These are phyloP conservation scores for Synergus umbraculus DNA, from an alignment of 2,888 invertebrate genomes.

Conservation along the genomic window DNA sequence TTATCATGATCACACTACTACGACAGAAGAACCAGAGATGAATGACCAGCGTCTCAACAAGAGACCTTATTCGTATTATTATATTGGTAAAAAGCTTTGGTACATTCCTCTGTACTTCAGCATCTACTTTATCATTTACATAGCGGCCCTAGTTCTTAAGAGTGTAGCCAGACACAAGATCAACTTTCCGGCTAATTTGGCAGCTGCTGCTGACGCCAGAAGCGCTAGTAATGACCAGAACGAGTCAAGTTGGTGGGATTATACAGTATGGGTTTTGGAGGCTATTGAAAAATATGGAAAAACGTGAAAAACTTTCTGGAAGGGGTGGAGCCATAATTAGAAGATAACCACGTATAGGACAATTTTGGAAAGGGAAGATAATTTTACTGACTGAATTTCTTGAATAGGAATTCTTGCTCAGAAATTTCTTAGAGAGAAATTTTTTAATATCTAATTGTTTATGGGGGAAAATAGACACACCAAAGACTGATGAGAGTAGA, in stretches of 20 bases:
- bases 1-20: conserved; percentile 73
- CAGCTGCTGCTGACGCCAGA: conserved; percentile 60
- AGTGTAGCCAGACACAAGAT: conserved; percentile 87
- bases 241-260: conserved; percentile 63
- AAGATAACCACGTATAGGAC: no score
- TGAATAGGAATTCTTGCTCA: neutral
- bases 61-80: conserved; percentile 84
- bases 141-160: conserved; percentile 85
- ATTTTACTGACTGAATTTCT: no score
- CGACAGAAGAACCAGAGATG: conserved; percentile 70
- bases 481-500: neutral
- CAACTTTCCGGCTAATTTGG: conserved; percentile 73
- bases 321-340: neutral
- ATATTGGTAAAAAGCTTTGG: conserved; percentile 86
- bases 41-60: conserved; percentile 73
- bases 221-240: conserved; percentile 45
- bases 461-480: neutral
- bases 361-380: no score
- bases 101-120: conserved; percentile 88
- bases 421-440: neutral
- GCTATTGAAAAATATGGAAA: conserved; percentile 60
- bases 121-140: conserved; percentile 83
- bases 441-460: neutral
- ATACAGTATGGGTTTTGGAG: conserved; percentile 61
- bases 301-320: conserved; percentile 12